Evolutionary conservation across 1,140 invertebrate genomes (phyloP).

Genomic region (Bombus consobrinus): DNA sequence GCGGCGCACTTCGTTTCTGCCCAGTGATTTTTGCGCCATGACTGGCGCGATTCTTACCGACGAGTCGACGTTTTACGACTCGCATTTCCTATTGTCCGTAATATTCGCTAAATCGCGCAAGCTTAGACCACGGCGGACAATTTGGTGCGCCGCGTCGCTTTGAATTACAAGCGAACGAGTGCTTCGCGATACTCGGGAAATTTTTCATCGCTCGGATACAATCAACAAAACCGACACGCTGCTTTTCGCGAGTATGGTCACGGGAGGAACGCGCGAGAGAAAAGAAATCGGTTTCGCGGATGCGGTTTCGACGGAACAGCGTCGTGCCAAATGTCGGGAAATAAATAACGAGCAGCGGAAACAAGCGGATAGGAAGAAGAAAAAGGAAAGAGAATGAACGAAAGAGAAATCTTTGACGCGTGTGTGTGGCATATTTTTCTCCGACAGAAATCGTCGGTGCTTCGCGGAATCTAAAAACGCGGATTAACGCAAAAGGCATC

Average conservation of each 20-base stretch:
- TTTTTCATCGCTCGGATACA: conserved; percentile 3
- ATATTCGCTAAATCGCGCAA: conserved; percentile 25
- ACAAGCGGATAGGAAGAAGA: neutral
- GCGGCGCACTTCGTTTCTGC: neutral
- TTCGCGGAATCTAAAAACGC: no score
- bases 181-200: neutral
- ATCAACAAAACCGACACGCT: neutral
- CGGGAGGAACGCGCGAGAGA: neutral
- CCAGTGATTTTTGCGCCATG: neutral
- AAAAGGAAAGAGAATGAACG: conserved; percentile 10
- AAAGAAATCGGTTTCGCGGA: neutral
- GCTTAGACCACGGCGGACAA: conserved; percentile 1
- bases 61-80: neutral
- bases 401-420: conserved; percentile 26
- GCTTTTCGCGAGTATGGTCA: conserved; percentile 26
- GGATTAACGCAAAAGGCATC: no score
- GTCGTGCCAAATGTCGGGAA: neutral
- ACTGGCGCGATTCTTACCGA: neutral
- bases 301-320: conserved; percentile 10
- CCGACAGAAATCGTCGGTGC: conserved; percentile 16
- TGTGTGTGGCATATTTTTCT: neutral
- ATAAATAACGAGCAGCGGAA: conserved; percentile 33
- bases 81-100: neutral
- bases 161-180: neutral
- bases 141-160: conserved; percentile 21